Base-by-base conservation (phyloP, 2,888 invertebrate genomes). In the Ichneumon xanthorius region DNA sequence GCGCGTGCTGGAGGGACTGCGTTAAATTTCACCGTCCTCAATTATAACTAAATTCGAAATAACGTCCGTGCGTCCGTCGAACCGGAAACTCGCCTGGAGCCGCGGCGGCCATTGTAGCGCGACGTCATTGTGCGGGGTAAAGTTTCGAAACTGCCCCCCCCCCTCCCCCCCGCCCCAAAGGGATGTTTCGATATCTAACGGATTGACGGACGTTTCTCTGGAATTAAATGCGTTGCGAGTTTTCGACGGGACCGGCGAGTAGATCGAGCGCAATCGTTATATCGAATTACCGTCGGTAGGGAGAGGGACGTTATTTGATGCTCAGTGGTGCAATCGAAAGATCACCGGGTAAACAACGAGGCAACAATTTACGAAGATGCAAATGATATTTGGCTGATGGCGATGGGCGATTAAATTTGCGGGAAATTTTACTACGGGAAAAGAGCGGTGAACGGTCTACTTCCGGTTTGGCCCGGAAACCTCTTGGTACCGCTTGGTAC, bases 121-220 rank as follows among this genome's bases (percentile, higher is more conserved):
- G 14, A 0, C 37, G 55, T 0, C 37, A 76, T 67, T 55, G 48
- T 76, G 16, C 30, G 14, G 40, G 65, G 37, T 53, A 26, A 63
- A 84, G 75, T 76, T 65, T 45, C 45, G 40, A 11, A 70, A 76
- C 16, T 48, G 22, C 30, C 61, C 26, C 26, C 26, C 26, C 26
- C 26, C 26, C 26, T 3, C 4, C 26, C 3, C 26, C 26, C 26
- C 26, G 30, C 26, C 58, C 26, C 58, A 80, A 84, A 68, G 76
- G 45, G 33, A 58, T n/a, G n/a, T 84, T 70, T 80, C 53, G 55
- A 76, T 75, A 40, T 45, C 16, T 55, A 70, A 33, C 11, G 53
- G 14, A 75, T 79, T 79, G 75, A 83, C 55, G 61, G 37, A 70
- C 83, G 70, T 76, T 75, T 53, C 61, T 14, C 55, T 33, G 63